Evolutionary conservation across 1,140 invertebrate genomes (phyloP).

Genomic region (Glomeris maerens): DNA sequence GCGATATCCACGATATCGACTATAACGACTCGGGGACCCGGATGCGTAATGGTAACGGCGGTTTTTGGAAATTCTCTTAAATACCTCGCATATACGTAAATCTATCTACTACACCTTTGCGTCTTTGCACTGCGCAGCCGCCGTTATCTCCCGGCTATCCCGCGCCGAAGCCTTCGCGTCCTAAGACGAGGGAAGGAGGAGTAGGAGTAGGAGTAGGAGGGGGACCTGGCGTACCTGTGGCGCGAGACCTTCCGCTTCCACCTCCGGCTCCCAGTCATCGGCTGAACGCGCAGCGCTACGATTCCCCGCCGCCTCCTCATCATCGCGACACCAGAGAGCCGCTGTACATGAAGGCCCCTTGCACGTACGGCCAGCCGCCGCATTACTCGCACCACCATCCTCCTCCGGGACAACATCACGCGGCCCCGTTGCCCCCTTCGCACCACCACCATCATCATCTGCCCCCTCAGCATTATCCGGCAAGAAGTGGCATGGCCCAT

Average conservation of each 20-base stretch:
- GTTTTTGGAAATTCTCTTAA: neutral
- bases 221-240: too few relatives aligned
- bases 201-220: too few relatives aligned
- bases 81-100: neutral
- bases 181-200: too few relatives aligned
- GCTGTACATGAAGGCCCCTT: constrained; percentile 1
- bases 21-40: constrained; percentile 5
- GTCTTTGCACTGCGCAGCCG: too few relatives aligned
- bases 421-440: neutral
- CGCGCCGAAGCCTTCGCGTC: too few relatives aligned
- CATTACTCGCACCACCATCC: neutral
- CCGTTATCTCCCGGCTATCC: too few relatives aligned
- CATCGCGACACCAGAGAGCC: neutral
- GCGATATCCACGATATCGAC: neutral
- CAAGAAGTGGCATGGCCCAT: constrained; percentile 14
- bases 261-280: too few relatives aligned
- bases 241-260: too few relatives aligned
- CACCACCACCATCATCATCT: constrained; percentile 2
- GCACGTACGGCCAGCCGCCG: neutral
- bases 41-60: too few relatives aligned
- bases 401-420: constrained; percentile 7
- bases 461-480: constrained; percentile 11
- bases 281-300: too few relatives aligned
- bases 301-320: neutral
- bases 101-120: neutral